Evolutionary conservation across 2,888 invertebrate species (phyloP).

Genomic region (Allolobophora icterica): DNA sequence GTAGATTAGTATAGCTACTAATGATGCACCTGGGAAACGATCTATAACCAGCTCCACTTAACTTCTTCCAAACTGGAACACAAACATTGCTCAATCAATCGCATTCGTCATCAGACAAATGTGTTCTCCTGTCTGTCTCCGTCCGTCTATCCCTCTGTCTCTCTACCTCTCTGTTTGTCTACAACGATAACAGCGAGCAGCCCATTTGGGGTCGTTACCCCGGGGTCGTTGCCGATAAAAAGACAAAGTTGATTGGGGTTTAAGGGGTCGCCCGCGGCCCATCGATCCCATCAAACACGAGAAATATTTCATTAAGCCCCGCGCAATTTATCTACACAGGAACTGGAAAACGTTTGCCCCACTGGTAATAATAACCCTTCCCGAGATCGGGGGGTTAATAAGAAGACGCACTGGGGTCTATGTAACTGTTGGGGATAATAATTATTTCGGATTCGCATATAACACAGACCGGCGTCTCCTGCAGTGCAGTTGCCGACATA

Average conservation of each 20-base stretch:
- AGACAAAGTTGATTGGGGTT: background rate
- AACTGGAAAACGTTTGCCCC: background rate
- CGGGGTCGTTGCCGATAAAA: background rate
- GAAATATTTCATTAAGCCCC: background rate
- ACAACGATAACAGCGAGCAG: background rate
- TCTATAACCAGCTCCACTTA: background rate
- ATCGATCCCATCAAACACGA: background rate
- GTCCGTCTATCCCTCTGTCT: background rate
- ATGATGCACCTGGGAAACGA: background rate
- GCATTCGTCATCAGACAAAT: background rate
- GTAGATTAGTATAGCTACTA: too few species aligned
- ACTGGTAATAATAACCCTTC: background rate
- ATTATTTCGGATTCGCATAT: background rate
- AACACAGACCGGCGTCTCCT: background rate
- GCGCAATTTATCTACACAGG: background rate
- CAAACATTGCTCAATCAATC: background rate
- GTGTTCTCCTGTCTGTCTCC: background rate
- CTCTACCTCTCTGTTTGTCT: background rate
- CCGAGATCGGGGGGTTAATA: background rate
- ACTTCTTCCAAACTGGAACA: background rate
- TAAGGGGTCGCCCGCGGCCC: background rate
- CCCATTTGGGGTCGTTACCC: constrained; percentile 7
- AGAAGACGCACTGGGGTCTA: background rate
- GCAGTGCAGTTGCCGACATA: constrained; percentile 26
- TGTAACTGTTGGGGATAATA: background rate